A percentile compares a stretch with the other conserved stretches of the same genome.
These are phyloP conservation scores for Clistopyga incitator DNA, from an alignment of 2,888 invertebrate genomes.

Conservation along the genomic window DNA sequence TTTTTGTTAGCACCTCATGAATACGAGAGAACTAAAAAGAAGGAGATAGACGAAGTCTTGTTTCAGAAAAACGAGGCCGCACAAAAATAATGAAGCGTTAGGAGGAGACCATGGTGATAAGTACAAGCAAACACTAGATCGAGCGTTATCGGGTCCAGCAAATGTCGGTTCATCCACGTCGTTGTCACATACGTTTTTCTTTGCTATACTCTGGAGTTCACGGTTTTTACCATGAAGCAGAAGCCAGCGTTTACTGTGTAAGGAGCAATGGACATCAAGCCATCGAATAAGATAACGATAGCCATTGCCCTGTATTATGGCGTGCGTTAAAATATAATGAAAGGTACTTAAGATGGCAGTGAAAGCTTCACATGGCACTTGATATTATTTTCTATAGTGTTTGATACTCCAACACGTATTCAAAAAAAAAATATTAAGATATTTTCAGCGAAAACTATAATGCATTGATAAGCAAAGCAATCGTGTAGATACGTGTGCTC, in stretches of 20 bases:
- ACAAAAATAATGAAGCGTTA: conserved; percentile 10
- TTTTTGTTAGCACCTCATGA: conserved; percentile 36
- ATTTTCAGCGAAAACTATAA: not conserved
- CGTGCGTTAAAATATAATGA: not conserved
- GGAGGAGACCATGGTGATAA: conserved; percentile 21
- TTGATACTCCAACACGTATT: too few species aligned
- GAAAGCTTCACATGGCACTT: not conserved
- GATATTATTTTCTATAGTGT: not conserved
- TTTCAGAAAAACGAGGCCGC: not conserved
- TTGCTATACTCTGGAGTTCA: too few species aligned
- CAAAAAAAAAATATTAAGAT: too few species aligned
- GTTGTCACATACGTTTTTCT: conserved; percentile 5
- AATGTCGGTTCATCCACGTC: conserved; percentile 37
- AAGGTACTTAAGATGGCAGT: not conserved
- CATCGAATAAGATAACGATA: not conserved
- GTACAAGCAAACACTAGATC: conserved; percentile 48
- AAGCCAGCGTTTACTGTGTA: too few species aligned
- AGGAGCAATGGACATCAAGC: not conserved
- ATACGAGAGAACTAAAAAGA: conserved; percentile 29
- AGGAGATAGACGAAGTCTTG: not conserved
- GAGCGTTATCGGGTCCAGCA: conserved; percentile 41
- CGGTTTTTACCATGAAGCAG: too few species aligned
- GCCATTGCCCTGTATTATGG: not conserved
- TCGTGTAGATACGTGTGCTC: not conserved
- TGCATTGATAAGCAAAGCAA: not conserved